Conservation (phyloP, 2,888 invertebrate species). For the Apodemia mormo region DNA sequence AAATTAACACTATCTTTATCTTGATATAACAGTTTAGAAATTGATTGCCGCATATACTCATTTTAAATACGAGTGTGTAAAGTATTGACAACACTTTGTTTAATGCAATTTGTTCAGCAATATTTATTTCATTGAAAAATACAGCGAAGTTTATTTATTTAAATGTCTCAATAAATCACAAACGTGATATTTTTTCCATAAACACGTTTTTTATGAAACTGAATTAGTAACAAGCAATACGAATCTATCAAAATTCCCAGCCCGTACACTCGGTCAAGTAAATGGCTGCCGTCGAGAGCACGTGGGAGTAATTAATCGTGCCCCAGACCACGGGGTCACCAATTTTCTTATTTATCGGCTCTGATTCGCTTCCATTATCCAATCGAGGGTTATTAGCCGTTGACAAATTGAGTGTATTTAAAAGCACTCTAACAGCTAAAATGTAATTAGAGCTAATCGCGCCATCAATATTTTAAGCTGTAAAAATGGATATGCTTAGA, state of each 20-base stretch:
- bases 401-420: slow-evolving; percentile 39
- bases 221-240: slow-evolving; percentile 32
- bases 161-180: neutral
- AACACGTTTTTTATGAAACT: slow-evolving; percentile 23
- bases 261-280: slow-evolving; percentile 42
- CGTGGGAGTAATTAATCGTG: slow-evolving; percentile 58
- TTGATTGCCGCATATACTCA: too few species aligned
- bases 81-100: too few species aligned
- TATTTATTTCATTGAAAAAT: too few species aligned
- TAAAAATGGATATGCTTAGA: neutral
- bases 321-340: slow-evolving; percentile 55
- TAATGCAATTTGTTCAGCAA: too few species aligned
- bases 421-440: slow-evolving; percentile 19
- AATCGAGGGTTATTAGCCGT: slow-evolving; percentile 36
- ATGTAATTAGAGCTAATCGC: slow-evolving; percentile 14
- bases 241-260: slow-evolving; percentile 44
- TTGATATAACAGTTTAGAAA: too few species aligned
- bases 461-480: neutral
- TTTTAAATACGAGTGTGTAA: too few species aligned
- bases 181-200: neutral
- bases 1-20: too few species aligned
- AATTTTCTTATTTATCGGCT: slow-evolving; percentile 71
- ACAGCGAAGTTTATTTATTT: too few species aligned
- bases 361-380: slow-evolving; percentile 62
- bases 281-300: slow-evolving; percentile 44